Conservation (phyloP, 2,113 vertebrate genomes). For the Cebus imitator region DNA sequence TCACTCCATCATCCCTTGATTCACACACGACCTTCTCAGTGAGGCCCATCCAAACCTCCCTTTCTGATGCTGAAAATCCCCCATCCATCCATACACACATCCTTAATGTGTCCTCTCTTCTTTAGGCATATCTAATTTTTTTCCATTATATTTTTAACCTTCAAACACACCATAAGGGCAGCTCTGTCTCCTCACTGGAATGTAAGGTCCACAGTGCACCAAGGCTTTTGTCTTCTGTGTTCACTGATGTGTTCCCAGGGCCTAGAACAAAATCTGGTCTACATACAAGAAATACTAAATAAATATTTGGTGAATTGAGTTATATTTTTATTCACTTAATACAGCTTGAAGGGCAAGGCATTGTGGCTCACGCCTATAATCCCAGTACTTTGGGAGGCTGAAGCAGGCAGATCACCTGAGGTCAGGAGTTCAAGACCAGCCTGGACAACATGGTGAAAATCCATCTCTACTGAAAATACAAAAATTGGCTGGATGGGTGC, state of each 20-base stretch:
- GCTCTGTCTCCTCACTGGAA: neutral
- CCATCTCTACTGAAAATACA: too few species aligned
- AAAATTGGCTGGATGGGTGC: too few species aligned
- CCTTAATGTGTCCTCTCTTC: neutral
- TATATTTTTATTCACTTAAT: neutral
- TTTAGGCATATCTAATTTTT: neutral
- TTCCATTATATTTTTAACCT: neutral
- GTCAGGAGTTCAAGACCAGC: too few species aligned
- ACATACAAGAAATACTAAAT: neutral
- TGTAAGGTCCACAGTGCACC: neutral
- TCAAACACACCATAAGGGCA: neutral
- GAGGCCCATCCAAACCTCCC: neutral
- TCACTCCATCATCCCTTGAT: neutral
- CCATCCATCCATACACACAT: neutral
- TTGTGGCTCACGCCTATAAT: too few species aligned
- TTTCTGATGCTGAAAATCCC: neutral
- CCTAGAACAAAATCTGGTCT: neutral
- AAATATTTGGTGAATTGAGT: neutral
- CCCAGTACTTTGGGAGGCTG: too few species aligned
- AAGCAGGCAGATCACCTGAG: too few species aligned
- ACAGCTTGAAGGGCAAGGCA: neutral
- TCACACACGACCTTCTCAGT: neutral
- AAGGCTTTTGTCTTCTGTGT: neutral
- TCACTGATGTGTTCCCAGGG: neutral
- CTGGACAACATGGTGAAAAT: too few species aligned